Base-by-base conservation (phyloP, 2,797 vertebrate species). In the Enteromius radiatus region DNA sequence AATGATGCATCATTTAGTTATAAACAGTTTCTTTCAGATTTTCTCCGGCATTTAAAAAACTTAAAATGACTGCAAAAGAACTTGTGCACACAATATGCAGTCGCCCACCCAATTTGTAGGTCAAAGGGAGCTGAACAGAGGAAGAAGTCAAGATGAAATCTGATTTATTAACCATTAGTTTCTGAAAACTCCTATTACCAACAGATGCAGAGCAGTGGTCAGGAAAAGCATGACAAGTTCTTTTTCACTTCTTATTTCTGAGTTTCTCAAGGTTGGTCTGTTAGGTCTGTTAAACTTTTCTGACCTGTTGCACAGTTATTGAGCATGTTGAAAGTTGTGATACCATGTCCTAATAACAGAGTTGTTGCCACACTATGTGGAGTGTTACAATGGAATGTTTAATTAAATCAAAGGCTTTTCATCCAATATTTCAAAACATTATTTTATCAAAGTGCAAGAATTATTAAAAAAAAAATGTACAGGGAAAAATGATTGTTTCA, bases 321-420 rank as follows among this genome's bases (percentile, higher is more conserved):
- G 21, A 75, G 47, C 69, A 28, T 21, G 43, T 71, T 71, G 69
- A 49, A 9, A 71, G 71, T 23, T 74, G 71, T 33, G 49, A 38
- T 21, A 74, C 31, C 12, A 17, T 74, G 21, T 74, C 49, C 21
- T 49, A 23, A 36, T n/a, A 54, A 23, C 21, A 2, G 33, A 38
- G 3, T n/a, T 56, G 31, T 26, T 38, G 31, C 71, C 11, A 54
- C 6, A 74, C 21, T 15, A 9, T 74, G 33, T 36, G 47, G 23
- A 7, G 6, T 15, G 31, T 23, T 38, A 12, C 28, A 52, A 33
- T 52, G 33, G 21, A 56, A 56, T 75, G 5, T 75, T 7, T 10
- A 12, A 54, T 36, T 21, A 28, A 63, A 28, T 36, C 8, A 19
- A 19, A 21, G 3, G 15, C 31, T 10, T 65, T 21, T 36, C 3